Conservation (phyloP, 2,888 invertebrate species). For the Petrophora chlorosata region DNA sequence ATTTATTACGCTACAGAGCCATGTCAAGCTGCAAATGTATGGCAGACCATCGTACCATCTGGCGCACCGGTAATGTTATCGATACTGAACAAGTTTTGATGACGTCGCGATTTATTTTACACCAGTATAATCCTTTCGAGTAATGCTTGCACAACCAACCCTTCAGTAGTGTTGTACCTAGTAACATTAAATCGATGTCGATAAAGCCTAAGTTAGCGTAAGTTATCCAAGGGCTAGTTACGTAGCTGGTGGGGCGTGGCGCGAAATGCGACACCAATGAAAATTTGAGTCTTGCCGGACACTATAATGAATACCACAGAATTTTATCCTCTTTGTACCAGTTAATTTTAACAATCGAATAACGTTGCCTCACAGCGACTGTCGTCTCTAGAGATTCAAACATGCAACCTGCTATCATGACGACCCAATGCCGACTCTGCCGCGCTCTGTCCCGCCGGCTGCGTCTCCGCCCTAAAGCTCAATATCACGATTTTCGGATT, state of each 20-base stretch:
- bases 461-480: slow-evolving; percentile 19
- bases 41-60: no score
- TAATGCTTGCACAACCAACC: slow-evolving; percentile 19
- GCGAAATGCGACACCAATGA: not conserved
- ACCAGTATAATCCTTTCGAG: slow-evolving; percentile 13
- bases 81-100: slow-evolving; percentile 1
- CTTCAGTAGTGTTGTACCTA: slow-evolving; percentile 17
- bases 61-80: no score
- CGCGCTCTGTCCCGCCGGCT: slow-evolving; percentile 7
- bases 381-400: no score
- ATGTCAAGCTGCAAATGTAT: no score
- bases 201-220: slow-evolving; percentile 23
- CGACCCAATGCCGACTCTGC: no score
- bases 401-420: no score
- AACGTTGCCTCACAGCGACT: no score
- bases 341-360: no score
- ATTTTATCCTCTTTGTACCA: no score
- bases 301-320: no score
- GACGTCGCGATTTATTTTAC: slow-evolving; percentile 4
- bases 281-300: no score
- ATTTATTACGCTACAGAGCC: no score
- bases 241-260: slow-evolving; percentile 5
- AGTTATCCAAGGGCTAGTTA: slow-evolving; percentile 6
- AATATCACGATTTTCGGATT: slow-evolving; percentile 31
- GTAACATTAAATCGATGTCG: slow-evolving; percentile 18